These are phyloP conservation scores for Dynastes grantii DNA, from an alignment of 2,888 invertebrate species.

Conservation along the genomic window DNA sequence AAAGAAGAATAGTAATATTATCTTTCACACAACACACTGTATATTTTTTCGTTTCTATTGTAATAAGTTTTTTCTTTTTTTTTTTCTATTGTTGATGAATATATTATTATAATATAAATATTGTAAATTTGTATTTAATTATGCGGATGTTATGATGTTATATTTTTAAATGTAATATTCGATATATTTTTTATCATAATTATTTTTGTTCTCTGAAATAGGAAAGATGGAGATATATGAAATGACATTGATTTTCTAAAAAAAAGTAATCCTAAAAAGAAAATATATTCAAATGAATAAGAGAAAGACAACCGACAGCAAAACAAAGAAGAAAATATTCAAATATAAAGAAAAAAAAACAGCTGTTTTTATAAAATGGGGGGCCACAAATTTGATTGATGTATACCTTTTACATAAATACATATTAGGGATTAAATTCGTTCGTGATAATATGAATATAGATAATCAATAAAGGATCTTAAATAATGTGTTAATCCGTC, in stretches of 20 bases:
- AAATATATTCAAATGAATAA: too few species aligned
- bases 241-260: conserved; percentile 17
- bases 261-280: background rate
- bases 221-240: conserved; percentile 10
- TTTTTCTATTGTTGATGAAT: conserved; percentile 47
- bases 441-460: conserved; percentile 29
- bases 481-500: too few species aligned
- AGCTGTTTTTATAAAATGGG: conserved; percentile 32
- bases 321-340: background rate
- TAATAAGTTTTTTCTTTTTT: conserved; percentile 8
- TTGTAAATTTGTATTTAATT: conserved; percentile 47
- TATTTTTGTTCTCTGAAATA: background rate
- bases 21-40: conserved; percentile 41
- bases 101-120: conserved; percentile 39
- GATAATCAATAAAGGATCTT: conserved; percentile 1
- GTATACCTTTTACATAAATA: conserved; percentile 5
- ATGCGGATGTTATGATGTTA: conserved; percentile 40
- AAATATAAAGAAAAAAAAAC: conserved; percentile 17
- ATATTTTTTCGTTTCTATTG: conserved; percentile 37
- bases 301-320: too few species aligned
- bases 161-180: conserved; percentile 44
- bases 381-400: conserved; percentile 35
- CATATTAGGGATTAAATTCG: conserved; percentile 10
- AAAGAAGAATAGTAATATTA: conserved; percentile 36
- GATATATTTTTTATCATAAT: conserved; percentile 32